A percentile compares a stretch with the other conserved stretches of the same genome.
Evolutionary conservation across 2,888 invertebrate species (phyloP).

Genomic region (Himalopsyche kuldschensis): DNA sequence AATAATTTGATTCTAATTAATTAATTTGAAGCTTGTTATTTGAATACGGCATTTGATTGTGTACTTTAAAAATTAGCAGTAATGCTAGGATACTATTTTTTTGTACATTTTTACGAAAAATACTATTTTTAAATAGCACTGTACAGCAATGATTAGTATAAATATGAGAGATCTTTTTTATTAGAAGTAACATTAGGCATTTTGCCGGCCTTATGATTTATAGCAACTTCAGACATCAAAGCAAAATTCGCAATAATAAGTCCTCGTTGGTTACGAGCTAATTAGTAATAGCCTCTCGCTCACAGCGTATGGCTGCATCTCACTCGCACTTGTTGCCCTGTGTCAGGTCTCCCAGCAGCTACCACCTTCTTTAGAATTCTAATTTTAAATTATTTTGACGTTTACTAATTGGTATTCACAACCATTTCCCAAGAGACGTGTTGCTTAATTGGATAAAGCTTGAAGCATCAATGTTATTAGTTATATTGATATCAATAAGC

Average conservation of each 20-base stretch:
- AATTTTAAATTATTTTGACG: slow-evolving; percentile 33
- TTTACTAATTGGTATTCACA: background rate
- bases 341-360: slow-evolving; percentile 1
- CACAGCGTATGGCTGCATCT: slow-evolving; percentile 8
- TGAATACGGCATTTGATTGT: too few species aligned
- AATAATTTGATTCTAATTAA: too few species aligned
- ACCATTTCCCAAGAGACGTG: background rate
- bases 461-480: too few species aligned
- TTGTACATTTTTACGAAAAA: background rate
- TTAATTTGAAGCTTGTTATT: too few species aligned
- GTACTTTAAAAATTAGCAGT: too few species aligned
- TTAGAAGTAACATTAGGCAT: background rate
- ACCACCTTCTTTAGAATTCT: slow-evolving; percentile 31
- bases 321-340: background rate
- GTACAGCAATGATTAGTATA: background rate
- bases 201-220: slow-evolving; percentile 7
- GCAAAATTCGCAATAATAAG: slow-evolving; percentile 27
- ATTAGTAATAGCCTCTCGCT: slow-evolving; percentile 26
- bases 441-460: background rate
- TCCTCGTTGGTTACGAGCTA: slow-evolving; percentile 34
- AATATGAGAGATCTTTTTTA: background rate
- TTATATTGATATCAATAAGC: too few species aligned
- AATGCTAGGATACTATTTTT: too few species aligned
- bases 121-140: background rate
- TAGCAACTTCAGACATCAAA: slow-evolving; percentile 32